Base-by-base conservation (phyloP, 2,888 invertebrate species). In the Resseliella maxima region DNA sequence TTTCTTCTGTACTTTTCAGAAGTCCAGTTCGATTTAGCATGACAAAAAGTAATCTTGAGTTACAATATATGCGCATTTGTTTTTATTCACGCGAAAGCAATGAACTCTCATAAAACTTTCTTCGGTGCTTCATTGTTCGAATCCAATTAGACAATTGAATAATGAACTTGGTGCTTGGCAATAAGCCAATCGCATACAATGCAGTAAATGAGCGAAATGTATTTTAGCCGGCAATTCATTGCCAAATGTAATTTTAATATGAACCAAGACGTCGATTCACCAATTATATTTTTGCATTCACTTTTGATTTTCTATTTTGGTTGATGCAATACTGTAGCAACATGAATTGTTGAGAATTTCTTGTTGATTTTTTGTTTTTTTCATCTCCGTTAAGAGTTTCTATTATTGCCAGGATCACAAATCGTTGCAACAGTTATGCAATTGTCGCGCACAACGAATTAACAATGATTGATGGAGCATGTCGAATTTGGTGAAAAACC, bases 401-500 rank as follows among this genome's bases (percentile, higher is more conserved):
- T 50, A 50, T 50, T 50, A 18, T 27, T 3, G 2, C 24, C 59
- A 24, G 24, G 10, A 24, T 27, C 2, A 24, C 59, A 59, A 59
- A 59, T 59, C 27, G 72, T 72, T 15, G 72, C 31, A 3, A 31
- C 5, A 72, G n/a, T 72, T n/a, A 15, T n/a, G n/a, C 72, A 72
- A 31, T 0, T 31, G 72, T 72, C 72, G 72, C 18, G 35, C 72
- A 31, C 72, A 72, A 72, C 72, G 72, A 72, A 72, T 72, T 72
- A 72, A 31, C 31, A 72, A 72, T 72, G 72, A 72, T 72, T 72
- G 72, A 72, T 72, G 12, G 31, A 15, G 72, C 72, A 72, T 72
- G 72, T 72, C 72, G 72, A 72, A 72, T 72, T 12, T 31, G 31
- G 72, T 72, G 31, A 35, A 72, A 31, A 72, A 31, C 72, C 31